Conservation (phyloP, 2,113 vertebrate species). For the Pseudorhombus dupliciocellatus region DNA sequence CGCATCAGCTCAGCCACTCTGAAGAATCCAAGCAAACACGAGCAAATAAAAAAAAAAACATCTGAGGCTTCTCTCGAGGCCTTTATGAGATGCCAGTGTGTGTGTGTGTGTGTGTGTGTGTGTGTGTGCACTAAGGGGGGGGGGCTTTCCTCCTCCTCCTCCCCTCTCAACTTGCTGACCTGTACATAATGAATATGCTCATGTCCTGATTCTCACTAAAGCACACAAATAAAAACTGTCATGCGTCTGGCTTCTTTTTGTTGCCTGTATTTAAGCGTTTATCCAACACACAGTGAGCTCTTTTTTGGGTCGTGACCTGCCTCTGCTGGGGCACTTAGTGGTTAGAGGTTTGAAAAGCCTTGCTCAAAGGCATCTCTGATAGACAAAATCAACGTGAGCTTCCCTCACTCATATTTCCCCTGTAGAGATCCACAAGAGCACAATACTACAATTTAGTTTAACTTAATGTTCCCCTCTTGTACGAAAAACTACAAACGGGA, state of each 20-base stretch:
- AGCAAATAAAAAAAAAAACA: no score
- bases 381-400: slow-evolving; percentile 8
- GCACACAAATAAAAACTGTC: slow-evolving; percentile 12
- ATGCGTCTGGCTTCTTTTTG: not conserved
- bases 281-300: not conserved
- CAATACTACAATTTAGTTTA: not conserved
- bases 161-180: slow-evolving; percentile 50
- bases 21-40: no score
- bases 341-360: not conserved
- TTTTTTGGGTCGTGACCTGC: not conserved
- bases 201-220: slow-evolving; percentile 38
- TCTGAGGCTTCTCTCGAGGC: slow-evolving; percentile 34
- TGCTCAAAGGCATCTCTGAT: slow-evolving; percentile 1
- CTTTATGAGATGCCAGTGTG: slow-evolving; percentile 6
- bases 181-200: slow-evolving; percentile 48
- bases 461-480: not conserved
- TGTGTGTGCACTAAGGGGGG: not conserved
- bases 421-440: not conserved
- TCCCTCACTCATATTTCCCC: not conserved
- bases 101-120: not conserved
- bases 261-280: slow-evolving; percentile 19
- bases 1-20: slow-evolving; percentile 23
- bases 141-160: slow-evolving; percentile 14
- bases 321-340: not conserved
- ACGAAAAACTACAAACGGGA: not conserved